phyloP scores from a whole-genome alignment of 2,888 invertebrate species.

The Baccha elongata region DNA sequence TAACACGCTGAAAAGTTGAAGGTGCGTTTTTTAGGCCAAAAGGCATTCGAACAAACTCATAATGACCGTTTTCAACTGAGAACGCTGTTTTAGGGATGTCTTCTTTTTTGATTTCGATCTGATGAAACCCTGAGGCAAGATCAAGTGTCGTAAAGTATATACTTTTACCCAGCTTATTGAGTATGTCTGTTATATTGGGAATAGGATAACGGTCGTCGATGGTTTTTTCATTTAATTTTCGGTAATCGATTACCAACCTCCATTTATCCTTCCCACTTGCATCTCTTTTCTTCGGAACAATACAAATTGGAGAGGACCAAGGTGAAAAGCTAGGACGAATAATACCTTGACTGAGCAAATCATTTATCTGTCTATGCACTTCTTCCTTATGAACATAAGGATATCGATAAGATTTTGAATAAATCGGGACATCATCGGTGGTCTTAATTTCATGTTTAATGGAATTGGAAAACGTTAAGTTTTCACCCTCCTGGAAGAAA shows the following conservation, averaged over 20 bases:
- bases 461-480: constrained; percentile 32
- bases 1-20: constrained; percentile 61
- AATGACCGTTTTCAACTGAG: constrained; percentile 64
- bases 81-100: constrained; percentile 74
- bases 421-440: constrained; percentile 24
- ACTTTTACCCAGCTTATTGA: constrained; percentile 77
- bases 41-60: constrained; percentile 54
- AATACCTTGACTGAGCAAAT: constrained; percentile 8
- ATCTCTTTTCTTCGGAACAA: too few species aligned
- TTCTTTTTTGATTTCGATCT: constrained; percentile 75
- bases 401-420: constrained; percentile 36
- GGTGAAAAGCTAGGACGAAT: constrained; percentile 14
- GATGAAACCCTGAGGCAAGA: constrained; percentile 77
- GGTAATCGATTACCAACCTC: too few species aligned
- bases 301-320: too few species aligned
- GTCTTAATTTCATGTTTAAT: constrained; percentile 52
- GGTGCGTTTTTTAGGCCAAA: constrained; percentile 32
- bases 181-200: constrained; percentile 14
- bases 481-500: constrained; percentile 32
- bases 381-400: constrained; percentile 53
- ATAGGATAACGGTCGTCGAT: constrained; percentile 24
- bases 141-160: constrained; percentile 71
- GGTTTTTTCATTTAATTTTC: too few species aligned
- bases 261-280: too few species aligned
- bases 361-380: constrained; percentile 35